These are phyloP conservation scores for Acrocyrtus sp. DNA, from an alignment of 2,888 invertebrate species.

Conservation along the genomic window DNA sequence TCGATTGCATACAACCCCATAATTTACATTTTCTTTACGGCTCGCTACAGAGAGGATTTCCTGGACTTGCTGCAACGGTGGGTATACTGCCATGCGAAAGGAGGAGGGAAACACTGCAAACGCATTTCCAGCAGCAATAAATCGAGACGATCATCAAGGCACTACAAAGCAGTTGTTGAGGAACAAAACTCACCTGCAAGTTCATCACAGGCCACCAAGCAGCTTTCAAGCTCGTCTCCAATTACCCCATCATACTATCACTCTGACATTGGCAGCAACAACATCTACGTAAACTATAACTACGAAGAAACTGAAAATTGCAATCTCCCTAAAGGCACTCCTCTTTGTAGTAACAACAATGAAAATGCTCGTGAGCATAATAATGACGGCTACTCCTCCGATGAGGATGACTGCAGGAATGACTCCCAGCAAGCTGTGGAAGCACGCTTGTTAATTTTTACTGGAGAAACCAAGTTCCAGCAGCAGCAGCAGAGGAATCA, in stretches of 20 bases:
- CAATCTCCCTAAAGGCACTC: no score
- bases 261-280: not conserved
- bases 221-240: not conserved
- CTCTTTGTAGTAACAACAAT: no score
- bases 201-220: constrained; percentile 9
- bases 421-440: no score
- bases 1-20: constrained; percentile 63
- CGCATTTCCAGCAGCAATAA: not conserved
- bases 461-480: no score
- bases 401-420: no score
- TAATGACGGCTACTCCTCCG: no score
- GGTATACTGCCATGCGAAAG: not conserved
- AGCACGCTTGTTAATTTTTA: no score
- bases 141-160: not conserved
- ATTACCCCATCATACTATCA: not conserved
- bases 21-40: constrained; percentile 60
- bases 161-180: not conserved
- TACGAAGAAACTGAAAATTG: no score
- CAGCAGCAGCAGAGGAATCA: no score
- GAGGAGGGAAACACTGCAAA: not conserved
- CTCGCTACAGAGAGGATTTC: constrained; percentile 58
- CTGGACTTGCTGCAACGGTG: not conserved
- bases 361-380: no score
- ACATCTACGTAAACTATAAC: no score
- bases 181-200: constrained; percentile 5